These are phyloP conservation scores for Unio pictorum DNA, from an alignment of 2,888 invertebrate species.

Conservation along the genomic window DNA sequence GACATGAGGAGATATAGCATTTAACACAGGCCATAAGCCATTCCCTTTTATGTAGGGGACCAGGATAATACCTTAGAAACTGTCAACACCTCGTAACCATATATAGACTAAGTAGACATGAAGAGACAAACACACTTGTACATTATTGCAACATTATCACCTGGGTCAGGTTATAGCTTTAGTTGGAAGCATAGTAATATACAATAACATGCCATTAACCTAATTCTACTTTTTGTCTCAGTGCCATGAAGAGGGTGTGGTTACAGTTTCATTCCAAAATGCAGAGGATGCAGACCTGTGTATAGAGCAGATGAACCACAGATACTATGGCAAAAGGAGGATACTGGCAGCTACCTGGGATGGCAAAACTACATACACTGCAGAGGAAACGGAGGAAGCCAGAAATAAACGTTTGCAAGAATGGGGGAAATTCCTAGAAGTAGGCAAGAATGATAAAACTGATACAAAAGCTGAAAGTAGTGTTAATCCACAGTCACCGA, in stretches of 20 bases:
- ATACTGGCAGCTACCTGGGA: conserved; percentile 94
- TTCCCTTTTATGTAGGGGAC: too few relatives aligned
- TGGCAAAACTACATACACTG: conserved; percentile 92
- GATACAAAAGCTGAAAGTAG: neutral
- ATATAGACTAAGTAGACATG: too few relatives aligned
- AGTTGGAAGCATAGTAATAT: neutral
- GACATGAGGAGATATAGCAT: too few relatives aligned
- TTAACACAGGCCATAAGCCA: too few relatives aligned
- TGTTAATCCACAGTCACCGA: too few relatives aligned
- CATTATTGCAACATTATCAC: too few relatives aligned
- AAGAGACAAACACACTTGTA: too few relatives aligned
- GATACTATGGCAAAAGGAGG: conserved; percentile 90
- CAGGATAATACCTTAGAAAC: too few relatives aligned
- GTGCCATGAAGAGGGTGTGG: conserved; percentile 95
- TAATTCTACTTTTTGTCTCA: conserved; percentile 65
- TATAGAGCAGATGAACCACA: conserved; percentile 87
- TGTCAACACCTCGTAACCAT: too few relatives aligned
- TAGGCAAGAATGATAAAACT: conserved; percentile 15
- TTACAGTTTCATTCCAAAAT: conserved; percentile 90
- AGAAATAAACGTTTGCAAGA: conserved; percentile 84
- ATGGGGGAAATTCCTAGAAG: conserved; percentile 79
- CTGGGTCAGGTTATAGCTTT: too few relatives aligned
- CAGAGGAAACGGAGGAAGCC: conserved; percentile 92
- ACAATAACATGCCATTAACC: too few relatives aligned
- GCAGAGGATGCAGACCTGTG: conserved; percentile 94